Evolutionary conservation across 2,888 invertebrate species (phyloP).

Genomic region (Drosophila hamatofila): DNA sequence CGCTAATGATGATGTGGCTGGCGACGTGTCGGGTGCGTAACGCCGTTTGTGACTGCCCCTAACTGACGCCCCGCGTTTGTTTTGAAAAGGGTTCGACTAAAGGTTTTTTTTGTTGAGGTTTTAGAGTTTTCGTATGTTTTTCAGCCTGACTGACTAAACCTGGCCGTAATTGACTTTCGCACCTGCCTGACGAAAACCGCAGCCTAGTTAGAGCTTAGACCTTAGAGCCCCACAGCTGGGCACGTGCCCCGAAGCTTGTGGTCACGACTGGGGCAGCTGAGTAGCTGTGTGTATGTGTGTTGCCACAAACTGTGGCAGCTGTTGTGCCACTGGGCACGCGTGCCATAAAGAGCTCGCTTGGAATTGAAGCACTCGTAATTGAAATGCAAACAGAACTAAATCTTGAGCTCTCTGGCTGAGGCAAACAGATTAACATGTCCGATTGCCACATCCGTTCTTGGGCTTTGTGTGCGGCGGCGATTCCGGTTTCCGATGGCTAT

Average conservation of each 20-base stretch:
- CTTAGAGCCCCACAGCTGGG: conserved; percentile 28
- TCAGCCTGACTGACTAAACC: conserved; percentile 52
- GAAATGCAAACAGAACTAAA: conserved; percentile 58
- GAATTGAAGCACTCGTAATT: conserved; percentile 49
- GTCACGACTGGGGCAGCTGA: conserved; percentile 43
- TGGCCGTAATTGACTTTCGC: conserved; percentile 72
- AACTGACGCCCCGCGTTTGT: not conserved
- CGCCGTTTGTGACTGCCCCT: conserved; percentile 50
- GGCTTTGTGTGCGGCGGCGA: conserved; percentile 61
- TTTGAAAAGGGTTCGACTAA: conserved; percentile 48
- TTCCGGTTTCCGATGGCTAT: conserved; percentile 71
- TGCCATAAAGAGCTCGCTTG: conserved; percentile 39
- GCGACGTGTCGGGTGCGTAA: conserved; percentile 75
- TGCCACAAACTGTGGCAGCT: conserved; percentile 28
- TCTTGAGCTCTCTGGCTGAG: conserved; percentile 12
- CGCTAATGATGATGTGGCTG: conserved; percentile 70
- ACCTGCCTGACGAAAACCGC: conserved; percentile 57
- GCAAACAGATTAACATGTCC: conserved; percentile 74
- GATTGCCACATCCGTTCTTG: conserved; percentile 76
- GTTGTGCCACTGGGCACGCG: conserved; percentile 62
- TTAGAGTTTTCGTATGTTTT: not conserved
- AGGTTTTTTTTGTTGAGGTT: conserved; percentile 11
- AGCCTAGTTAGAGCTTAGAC: conserved; percentile 40
- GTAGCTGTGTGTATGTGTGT: conserved; percentile 1
- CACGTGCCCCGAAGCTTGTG: conserved; percentile 63